Evolutionary conservation across 2,888 invertebrate species (phyloP), one percentile per base, ranked within the genome.

Genomic region (Microdon myrmicae): DNA sequence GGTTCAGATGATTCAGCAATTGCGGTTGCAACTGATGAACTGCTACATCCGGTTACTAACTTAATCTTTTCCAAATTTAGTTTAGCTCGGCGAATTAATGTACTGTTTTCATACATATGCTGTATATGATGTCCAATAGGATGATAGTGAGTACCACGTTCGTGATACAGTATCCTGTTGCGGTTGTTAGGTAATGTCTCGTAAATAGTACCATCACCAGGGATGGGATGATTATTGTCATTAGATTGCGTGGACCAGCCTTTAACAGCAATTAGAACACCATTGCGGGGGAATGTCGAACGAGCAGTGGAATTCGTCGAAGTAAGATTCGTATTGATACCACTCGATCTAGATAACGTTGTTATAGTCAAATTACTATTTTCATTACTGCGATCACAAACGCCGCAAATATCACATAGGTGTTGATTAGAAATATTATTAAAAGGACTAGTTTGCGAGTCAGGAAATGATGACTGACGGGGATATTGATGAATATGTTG

Each of bases 221-320:
- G 35, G 25, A 49, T 23, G 48, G 44, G 14, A 53, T 38, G 41
- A 43, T 67, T 68, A 37, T 35, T 64, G 37, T 70, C 77, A 34
- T 67, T 67, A 5, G 75, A 75, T 13, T 78, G 79, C 55, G 80
- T 81, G 0, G 83, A 82, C 85, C 86, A 86, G 70, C 86, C 86
- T n/a, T 85, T 85, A 1, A 86, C 85, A 1, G 86, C 85, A 67
- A 86, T 85, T 79, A 86, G 83, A 7, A 86, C 84, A 16, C 85
- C 84, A 37, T 84, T 84, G 7, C 78, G 74, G 31, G 75, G 76
- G 67, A 79, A 73, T 53, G 75, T 77, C 48, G 75, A 75, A 51
- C 74, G 55, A 5, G 55, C 47, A 5, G 59, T 51, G 14, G 41
- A 13, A 19, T 53, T 66, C 28, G 53, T 35, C 41, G 48, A 64